Conservation (phyloP, 2,888 invertebrate species). For the Drosophila robusta region DNA sequence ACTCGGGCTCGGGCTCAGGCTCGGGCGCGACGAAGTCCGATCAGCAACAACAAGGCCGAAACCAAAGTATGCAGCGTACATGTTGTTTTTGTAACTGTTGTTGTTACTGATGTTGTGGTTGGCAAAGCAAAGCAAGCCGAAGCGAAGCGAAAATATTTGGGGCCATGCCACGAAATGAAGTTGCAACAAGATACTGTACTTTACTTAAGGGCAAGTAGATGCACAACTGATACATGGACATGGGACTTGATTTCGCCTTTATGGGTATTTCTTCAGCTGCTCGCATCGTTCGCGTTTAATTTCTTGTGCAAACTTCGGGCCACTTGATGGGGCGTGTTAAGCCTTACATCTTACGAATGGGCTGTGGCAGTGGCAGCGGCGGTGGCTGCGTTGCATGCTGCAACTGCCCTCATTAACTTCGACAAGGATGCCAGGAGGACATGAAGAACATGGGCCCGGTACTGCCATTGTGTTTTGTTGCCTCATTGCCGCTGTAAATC, state of each 20-base stretch:
- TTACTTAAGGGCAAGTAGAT: conserved; percentile 82
- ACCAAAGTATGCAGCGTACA: conserved; percentile 75
- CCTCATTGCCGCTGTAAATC: conserved; percentile 66
- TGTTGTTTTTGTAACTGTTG: conserved; percentile 53
- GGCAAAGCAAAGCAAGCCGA: conserved; percentile 45
- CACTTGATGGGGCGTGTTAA: conserved; percentile 63
- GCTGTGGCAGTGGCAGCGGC: conserved; percentile 8
- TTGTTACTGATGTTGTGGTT: conserved; percentile 58
- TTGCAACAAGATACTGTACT: conserved; percentile 82
- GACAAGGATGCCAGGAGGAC: conserved; percentile 54
- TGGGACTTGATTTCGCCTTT: conserved; percentile 66
- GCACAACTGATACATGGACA: conserved; percentile 76
- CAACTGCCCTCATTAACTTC: conserved; percentile 71
- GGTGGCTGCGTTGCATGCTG: conserved; percentile 48
- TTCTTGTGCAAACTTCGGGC: conserved; percentile 77
- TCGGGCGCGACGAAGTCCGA: conserved; percentile 16
- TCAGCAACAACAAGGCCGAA: conserved; percentile 67
- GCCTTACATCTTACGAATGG: conserved; percentile 26
- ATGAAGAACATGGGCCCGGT: conserved; percentile 32
- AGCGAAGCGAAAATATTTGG: conserved; percentile 72
- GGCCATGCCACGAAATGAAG: conserved; percentile 78
- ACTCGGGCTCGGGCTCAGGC: background rate
- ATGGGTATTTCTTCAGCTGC: conserved; percentile 47
- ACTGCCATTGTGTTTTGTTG: conserved; percentile 45
- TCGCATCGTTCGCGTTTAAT: conserved; percentile 61